Evolutionary conservation across 2,113 vertebrate species (phyloP).

Genomic region (Lucifuga dentata): DNA sequence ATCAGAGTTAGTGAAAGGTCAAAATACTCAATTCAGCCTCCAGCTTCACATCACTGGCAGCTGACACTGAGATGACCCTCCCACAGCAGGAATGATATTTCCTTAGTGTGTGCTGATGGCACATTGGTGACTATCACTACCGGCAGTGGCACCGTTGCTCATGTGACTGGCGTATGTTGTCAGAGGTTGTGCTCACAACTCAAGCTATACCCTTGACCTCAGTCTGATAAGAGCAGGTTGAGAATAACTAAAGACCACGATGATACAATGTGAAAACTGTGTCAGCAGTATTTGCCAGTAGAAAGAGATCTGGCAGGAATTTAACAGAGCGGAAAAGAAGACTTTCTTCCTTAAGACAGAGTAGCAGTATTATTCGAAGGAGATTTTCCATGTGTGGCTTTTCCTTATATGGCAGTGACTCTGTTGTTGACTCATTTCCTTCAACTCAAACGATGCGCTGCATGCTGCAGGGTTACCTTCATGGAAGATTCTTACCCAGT

Average conservation of each 20-base stretch:
- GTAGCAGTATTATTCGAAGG: slow-evolving; percentile 22
- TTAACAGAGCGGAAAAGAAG: slow-evolving; percentile 6
- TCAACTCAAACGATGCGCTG: slow-evolving; percentile 70
- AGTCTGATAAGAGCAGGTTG: slow-evolving; percentile 4
- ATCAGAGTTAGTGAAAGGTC: slow-evolving; percentile 69
- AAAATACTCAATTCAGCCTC: slow-evolving; percentile 59
- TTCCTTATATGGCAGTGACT: slow-evolving; percentile 56
- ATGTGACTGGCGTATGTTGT: slow-evolving; percentile 16
- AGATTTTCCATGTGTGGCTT: slow-evolving; percentile 20
- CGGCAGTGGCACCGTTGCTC: slow-evolving; percentile 2
- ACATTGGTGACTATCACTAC: slow-evolving; percentile 31
- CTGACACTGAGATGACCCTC: slow-evolving; percentile 53
- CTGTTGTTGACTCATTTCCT: slow-evolving; percentile 63
- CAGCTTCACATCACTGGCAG: slow-evolving; percentile 53
- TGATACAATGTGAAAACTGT: not conserved
- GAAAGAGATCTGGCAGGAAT: not conserved
- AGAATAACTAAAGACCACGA: not conserved
- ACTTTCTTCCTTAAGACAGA: slow-evolving; percentile 1
- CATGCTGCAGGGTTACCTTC: slow-evolving; percentile 63
- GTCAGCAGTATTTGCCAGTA: not conserved
- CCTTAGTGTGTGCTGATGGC: slow-evolving; percentile 25
- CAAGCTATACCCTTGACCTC: not conserved
- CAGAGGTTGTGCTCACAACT: slow-evolving; percentile 20
- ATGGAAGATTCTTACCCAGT: slow-evolving; percentile 69
- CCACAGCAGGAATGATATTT: slow-evolving; percentile 45